Evolutionary conservation across 2,797 vertebrate species (phyloP), one percentile per base, ranked within the genome.

Genomic region (Halcyon chelicuti): DNA sequence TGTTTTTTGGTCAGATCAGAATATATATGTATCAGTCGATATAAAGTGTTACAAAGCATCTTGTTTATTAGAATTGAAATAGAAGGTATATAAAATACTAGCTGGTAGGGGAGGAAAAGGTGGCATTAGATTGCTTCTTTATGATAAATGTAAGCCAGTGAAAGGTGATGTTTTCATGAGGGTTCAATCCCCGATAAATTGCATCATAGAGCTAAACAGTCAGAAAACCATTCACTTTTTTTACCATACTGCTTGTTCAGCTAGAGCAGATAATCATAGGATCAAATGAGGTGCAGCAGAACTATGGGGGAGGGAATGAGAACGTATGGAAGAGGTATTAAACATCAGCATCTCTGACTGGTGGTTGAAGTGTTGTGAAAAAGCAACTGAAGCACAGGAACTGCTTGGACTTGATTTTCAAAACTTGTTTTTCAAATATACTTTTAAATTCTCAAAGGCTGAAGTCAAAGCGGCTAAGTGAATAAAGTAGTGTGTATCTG

Each of bases 341-440:
- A 23, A 58, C 47, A 46, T 55, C 14, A 63, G 19, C 25, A 12
- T 72, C 31, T 90, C 12, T 47, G 19, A 31, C 12, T 65, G n/a
- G 3, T 65, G 11, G 18, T 70, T 54, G 33, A 17, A 63, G 21
- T 49, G 14, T 7, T 62, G 23, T 73, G n/a, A 35, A 76, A 62
- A 67, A 49, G 7, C 10, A 37, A 0, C 29, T 39, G 51, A 83
- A 74, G 4, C 18, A 25, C 18, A 40, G 19, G 2, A 72, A 29
- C n/a, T 76, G 22, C 31, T 44, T 49, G 33, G 37, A 54, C 23
- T 81, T 51, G 31, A 35, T 75, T 95, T 94, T 78, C 26, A 78
- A 70, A 84, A 14, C n/a, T 68, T 44, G 5, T 22, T 74, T 88
- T 54, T 88, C 65, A 71, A 81, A 51, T 2, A 0, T 40, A 7